Base-by-base conservation (phyloP, 1,140 invertebrate species). In the Rhynchophorus ferrugineus region DNA sequence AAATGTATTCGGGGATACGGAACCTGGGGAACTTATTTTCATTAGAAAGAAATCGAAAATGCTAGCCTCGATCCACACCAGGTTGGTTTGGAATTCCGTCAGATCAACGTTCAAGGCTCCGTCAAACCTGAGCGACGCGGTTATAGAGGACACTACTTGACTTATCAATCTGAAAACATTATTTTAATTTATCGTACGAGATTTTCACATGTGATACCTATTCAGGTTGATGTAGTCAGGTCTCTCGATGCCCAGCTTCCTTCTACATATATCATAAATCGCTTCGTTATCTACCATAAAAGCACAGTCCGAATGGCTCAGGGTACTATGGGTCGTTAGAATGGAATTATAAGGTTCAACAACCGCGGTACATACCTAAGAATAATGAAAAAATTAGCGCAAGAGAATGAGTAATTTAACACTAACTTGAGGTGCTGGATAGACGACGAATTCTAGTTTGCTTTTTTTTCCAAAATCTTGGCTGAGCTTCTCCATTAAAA, bases 401-500 rank as follows among this genome's bases (percentile, higher is more conserved):
- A 9, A 21, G 1, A 34, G n/a, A 16, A 6, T 14, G 17, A 11
- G 17, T 13, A 34, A 9, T 34, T 16, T 7, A n/a, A n/a, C n/a
- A n/a, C n/a, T n/a, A n/a, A n/a, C 85, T 70, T 91, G 82, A 37
- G 85, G 85, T n/a, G 86, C 84, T 14, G 86, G 86, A 69, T 88
- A 89, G 44, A 89, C 79, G 18, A 82, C 78, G 60, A 89, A 87
- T 64, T 89, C 82, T 33, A 88, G 69, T 74, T 86, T 85, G 50
- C 80, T 81, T 66, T 86, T 87, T 65, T 85, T 85, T 17, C 81
- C 79, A 67, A 82, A 87, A 22, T 87, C 84, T 1, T 85, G 78
- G 1, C 79, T 81, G 0, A 91, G 69, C 38, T 79, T 75, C 68
- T 90, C 83, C 82, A 90, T 88, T 3, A 91, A 70, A 5, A 89